Conservation (phyloP, 2,797 vertebrate genomes). For the Onychomys leucogaster region DNA sequence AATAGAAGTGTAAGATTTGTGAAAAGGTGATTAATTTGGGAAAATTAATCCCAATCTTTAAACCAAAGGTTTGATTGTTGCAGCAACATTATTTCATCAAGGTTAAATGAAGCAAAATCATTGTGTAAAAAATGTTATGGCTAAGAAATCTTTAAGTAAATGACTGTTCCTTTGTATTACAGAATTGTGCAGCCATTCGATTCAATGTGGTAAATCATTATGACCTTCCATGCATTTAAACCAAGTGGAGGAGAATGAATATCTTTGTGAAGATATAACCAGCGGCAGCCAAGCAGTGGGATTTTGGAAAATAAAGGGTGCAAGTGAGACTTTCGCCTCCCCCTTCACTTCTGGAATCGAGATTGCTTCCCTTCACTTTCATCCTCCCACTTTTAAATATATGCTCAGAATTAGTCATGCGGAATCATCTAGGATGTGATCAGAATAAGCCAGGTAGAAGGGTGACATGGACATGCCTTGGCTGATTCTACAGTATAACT, state of each 20-base stretch:
- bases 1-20: neutral
- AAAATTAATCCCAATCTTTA: neutral
- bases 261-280: neutral
- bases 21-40: neutral
- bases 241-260: neutral
- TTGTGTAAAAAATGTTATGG: neutral
- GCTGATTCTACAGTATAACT: neutral
- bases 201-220: neutral
- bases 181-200: neutral
- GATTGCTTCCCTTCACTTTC: neutral
- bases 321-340: neutral
- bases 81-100: slow-evolving; percentile 1
- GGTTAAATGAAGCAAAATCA: neutral
- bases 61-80: neutral
- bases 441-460: neutral
- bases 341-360: neutral
- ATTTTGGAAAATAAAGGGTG: neutral
- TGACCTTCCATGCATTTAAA: neutral
- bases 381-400: neutral
- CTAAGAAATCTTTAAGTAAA: neutral
- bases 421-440: neutral
- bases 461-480: too few species aligned
- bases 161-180: neutral
- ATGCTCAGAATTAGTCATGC: neutral
- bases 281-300: too few species aligned